Evolutionary conservation across 2,113 vertebrate genomes (phyloP).

Genomic region (Lota lota): DNA sequence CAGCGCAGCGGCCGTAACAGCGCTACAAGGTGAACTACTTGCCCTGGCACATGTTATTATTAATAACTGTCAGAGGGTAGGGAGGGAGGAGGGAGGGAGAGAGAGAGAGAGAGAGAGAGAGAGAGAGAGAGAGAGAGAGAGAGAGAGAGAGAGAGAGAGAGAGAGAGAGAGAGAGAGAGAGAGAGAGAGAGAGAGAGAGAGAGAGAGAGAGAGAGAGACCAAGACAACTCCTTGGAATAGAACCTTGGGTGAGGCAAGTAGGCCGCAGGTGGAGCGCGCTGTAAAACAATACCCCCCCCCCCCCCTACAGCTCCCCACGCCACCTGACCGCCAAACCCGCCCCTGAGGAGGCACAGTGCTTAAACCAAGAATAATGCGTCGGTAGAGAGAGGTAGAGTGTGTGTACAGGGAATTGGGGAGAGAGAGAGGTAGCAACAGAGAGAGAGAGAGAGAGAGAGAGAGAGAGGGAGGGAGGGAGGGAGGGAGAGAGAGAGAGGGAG

Average conservation of each 20-base stretch:
- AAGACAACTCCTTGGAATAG: constrained; percentile 70
- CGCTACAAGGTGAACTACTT: constrained; percentile 72
- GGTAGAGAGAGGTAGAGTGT: constrained; percentile 15
- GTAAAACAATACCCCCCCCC: constrained; percentile 66
- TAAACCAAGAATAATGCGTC: constrained; percentile 72
- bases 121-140: not conserved
- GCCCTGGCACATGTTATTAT: constrained; percentile 69
- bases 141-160: not conserved
- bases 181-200: too few species aligned
- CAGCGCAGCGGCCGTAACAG: constrained; percentile 22
- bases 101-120: too few species aligned
- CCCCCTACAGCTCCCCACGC: not conserved
- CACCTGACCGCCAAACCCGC: not conserved
- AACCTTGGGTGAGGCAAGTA: constrained; percentile 65
- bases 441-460: constrained; percentile 1
- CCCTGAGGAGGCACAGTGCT: constrained; percentile 52
- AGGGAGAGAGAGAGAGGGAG: not conserved
- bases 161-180: too few species aligned
- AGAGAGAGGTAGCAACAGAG: not conserved
- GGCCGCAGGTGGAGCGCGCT: constrained; percentile 62
- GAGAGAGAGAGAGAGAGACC: not conserved
- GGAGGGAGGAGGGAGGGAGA: not conserved
- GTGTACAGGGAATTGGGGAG: too few species aligned
- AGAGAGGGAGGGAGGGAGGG: constrained; percentile 23
- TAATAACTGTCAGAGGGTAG: constrained; percentile 74